Evolutionary conservation across 2,888 invertebrate genomes (phyloP).

Genomic region (Euproctis similis): DNA sequence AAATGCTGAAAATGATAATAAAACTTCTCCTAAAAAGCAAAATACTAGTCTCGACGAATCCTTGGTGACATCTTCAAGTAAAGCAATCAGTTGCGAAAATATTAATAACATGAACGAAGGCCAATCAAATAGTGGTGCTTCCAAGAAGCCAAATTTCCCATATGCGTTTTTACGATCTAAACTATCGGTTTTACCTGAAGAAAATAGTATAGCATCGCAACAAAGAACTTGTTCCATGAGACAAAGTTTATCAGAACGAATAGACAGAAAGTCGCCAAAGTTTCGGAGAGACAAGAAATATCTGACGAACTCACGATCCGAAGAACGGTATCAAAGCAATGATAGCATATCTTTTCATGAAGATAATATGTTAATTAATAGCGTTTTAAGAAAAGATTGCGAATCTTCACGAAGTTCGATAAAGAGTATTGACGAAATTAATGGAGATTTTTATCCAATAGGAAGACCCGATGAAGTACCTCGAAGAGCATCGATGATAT

Average conservation of each 20-base stretch:
- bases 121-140: slow-evolving; percentile 58
- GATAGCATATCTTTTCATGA: slow-evolving; percentile 69
- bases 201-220: slow-evolving; percentile 76
- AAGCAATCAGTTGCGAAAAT: slow-evolving; percentile 83
- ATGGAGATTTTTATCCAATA: slow-evolving; percentile 41
- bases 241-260: slow-evolving; percentile 72
- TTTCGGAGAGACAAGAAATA: slow-evolving; percentile 55
- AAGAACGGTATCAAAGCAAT: slow-evolving; percentile 76
- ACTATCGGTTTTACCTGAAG: slow-evolving; percentile 85
- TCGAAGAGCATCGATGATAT: slow-evolving; percentile 65
- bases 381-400: slow-evolving; percentile 47
- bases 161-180: slow-evolving; percentile 86
- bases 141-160: slow-evolving; percentile 81
- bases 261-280: slow-evolving; percentile 64
- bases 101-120: slow-evolving; percentile 77
- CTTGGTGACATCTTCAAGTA: slow-evolving; percentile 66
- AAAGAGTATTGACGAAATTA: slow-evolving; percentile 61
- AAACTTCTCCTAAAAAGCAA: slow-evolving; percentile 52
- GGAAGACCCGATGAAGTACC: slow-evolving; percentile 49
- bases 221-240: slow-evolving; percentile 64
- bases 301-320: slow-evolving; percentile 73
- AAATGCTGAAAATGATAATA: slow-evolving; percentile 54
- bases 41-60: slow-evolving; percentile 43
- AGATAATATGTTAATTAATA: slow-evolving; percentile 60
- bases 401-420: slow-evolving; percentile 59